phyloP scores from a whole-genome alignment of 1,140 invertebrate genomes.

The Mycetomoellerius zeteki region DNA sequence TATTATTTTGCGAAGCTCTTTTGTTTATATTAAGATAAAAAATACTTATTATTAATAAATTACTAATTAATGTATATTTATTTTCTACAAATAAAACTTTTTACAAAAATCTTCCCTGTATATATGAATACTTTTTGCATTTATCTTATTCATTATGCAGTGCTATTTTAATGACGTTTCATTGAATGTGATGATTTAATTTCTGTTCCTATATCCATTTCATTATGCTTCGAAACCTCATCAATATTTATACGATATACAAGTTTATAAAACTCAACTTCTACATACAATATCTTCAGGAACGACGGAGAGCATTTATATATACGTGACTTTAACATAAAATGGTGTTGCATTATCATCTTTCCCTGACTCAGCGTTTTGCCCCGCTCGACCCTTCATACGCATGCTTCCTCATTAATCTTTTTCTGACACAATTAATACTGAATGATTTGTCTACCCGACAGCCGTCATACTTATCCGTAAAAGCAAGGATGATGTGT shows the following conservation, averaged over 20 bases:
- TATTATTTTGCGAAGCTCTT: no score
- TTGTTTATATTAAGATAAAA: no score
- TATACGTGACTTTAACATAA: conserved; percentile 22
- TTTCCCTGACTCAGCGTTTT: conserved; percentile 71
- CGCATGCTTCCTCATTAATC: conserved; percentile 52
- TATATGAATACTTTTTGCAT: no score
- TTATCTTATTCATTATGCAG: background rate
- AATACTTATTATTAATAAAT: no score
- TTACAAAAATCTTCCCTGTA: no score
- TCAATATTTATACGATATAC: background rate
- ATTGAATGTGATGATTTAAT: background rate
- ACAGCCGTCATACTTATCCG: conserved; percentile 6
- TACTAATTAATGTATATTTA: no score
- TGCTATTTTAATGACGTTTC: conserved; percentile 2
- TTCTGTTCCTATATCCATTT: background rate
- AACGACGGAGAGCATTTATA: background rate
- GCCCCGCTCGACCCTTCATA: conserved; percentile 59
- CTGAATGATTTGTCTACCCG: conserved; percentile 30
- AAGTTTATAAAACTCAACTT: conserved; percentile 8
- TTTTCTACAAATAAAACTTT: no score
- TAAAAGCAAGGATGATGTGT: conserved; percentile 7
- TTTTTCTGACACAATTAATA: conserved; percentile 62
- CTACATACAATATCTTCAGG: background rate
- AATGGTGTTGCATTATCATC: conserved; percentile 37
- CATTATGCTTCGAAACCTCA: background rate